phyloP scores from a whole-genome alignment of 2,113 vertebrate species.

The Melanotaenia duboulayi region DNA sequence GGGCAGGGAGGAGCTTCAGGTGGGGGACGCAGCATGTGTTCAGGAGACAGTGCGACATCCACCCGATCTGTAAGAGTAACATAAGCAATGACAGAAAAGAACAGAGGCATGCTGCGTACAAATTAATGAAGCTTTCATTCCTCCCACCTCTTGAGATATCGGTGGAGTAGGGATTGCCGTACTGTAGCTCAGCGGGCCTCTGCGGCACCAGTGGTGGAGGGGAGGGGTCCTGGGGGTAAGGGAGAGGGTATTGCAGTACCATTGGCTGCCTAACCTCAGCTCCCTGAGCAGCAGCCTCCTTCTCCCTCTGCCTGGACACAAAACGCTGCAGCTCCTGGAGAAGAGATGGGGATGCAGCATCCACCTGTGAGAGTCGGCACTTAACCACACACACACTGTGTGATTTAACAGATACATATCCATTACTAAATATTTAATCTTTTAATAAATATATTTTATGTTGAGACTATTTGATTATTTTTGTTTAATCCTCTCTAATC shows the following conservation, averaged over 20 bases:
- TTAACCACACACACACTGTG: not conserved
- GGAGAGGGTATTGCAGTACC: slow-evolving; percentile 83
- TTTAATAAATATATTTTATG: no score
- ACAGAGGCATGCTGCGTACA: no score
- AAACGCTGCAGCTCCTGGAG: slow-evolving; percentile 86
- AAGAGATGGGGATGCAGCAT: slow-evolving; percentile 3
- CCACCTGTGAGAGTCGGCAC: not conserved
- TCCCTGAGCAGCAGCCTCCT: slow-evolving; percentile 71
- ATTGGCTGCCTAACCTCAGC: slow-evolving; percentile 77
- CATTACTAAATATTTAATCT: not conserved
- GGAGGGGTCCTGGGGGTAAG: slow-evolving; percentile 86
- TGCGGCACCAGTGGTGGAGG: slow-evolving; percentile 83
- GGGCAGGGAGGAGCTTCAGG: slow-evolving; percentile 82
- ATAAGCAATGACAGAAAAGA: not conserved
- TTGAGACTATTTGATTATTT: no score
- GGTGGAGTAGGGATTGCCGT: slow-evolving; percentile 91
- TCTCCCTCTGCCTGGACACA: slow-evolving; percentile 78
- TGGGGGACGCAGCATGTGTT: slow-evolving; percentile 87
- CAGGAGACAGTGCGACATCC: slow-evolving; percentile 89
- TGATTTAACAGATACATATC: not conserved
- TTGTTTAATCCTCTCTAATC: no score
- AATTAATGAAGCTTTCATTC: no score
- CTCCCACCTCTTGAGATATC: slow-evolving; percentile 84
- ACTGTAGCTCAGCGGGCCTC: slow-evolving; percentile 89
- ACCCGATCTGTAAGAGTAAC: slow-evolving; percentile 82